Evolutionary conservation across 2,888 invertebrate species (phyloP), one percentile per base, ranked within the genome.

Genomic region (Philereme transversata): DNA sequence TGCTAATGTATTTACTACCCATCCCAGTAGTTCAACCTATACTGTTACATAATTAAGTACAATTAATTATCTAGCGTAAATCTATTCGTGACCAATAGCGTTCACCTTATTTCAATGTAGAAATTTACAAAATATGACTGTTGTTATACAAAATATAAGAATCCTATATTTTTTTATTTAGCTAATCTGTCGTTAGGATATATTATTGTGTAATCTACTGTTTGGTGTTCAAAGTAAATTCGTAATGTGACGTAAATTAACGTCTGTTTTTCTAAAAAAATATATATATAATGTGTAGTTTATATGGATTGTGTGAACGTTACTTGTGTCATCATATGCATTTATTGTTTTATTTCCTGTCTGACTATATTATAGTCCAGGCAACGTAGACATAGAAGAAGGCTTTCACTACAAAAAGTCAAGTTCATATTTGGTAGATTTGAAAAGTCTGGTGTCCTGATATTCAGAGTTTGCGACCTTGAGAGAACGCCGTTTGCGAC

Each of bases 151-250:
- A 83, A 83, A 65, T 57, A 78, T 57, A 78, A 76, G 71, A 78
- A 73, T 84, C 85, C 82, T 90, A 88, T 90, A 90, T 90, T 90
- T 91, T 90, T 91, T 91, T 90, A 90, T 81, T 87, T 90, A 90
- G 88, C 88, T 86, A 87, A 88, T 81, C 88, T 86, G 84, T 86
- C 81, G 71, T 87, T 89, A 90, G 87, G 86, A 78, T 88, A 85
- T 75, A 82, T 79, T 63, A 51, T 41, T 59, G n/a, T 75, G 67
- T 71, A 74, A 82, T 84, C 43, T 57, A 59, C 54, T 84, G 80
- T 84, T 89, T 84, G 81, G 89, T 88, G 88, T 90, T 90, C 89
- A 90, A 84, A 78, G 75, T 63, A 63, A 77, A 79, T 76, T 79
- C 41, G 77, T 82, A 83, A 82, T 56, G 65, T 60, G 62, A 58